Evolutionary conservation across 30 jellyfish, hydroid and myxozoan species (phyloP).

Genomic region (Chrysaora quinquecirrha): DNA sequence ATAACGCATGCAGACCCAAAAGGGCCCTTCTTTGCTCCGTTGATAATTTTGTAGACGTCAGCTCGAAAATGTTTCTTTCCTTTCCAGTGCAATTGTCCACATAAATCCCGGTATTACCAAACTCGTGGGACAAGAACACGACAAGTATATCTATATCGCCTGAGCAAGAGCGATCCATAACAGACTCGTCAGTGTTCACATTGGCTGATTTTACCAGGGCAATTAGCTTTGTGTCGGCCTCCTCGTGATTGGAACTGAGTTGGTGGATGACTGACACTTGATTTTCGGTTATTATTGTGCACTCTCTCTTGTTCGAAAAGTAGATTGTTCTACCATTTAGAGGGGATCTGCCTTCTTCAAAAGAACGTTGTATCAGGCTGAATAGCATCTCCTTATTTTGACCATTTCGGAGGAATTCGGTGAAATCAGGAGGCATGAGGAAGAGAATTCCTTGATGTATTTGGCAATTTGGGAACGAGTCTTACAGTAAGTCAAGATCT

Average conservation of each 20-base stretch:
- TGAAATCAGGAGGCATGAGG: too few relatives aligned
- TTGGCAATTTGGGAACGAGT: too few relatives aligned
- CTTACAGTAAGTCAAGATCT: too few relatives aligned
- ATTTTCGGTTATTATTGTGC: background rate
- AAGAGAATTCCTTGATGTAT: too few relatives aligned
- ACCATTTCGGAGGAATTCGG: too few relatives aligned
- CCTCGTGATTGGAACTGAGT: too few relatives aligned
- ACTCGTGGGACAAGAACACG: background rate
- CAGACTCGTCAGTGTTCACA: background rate
- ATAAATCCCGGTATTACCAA: background rate
- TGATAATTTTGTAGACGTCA: background rate
- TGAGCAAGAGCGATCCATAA: background rate
- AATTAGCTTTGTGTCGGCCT: slow-evolving; percentile 4
- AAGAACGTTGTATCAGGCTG: too few relatives aligned
- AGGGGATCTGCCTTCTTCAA: background rate
- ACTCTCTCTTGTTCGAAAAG: background rate
- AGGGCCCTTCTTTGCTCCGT: background rate
- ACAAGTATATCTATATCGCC: slow-evolving; percentile 1
- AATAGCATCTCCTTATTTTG: too few relatives aligned
- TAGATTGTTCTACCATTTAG: background rate
- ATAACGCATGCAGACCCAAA: background rate
- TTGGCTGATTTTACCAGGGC: background rate
- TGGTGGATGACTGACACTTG: background rate
- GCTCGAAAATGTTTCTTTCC: background rate
- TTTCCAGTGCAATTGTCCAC: background rate